Percentiles rank a stretch among this genome's conserved stretches.
Conservation (phyloP, 2,113 vertebrate species). For the Hylia prasina region DNA sequence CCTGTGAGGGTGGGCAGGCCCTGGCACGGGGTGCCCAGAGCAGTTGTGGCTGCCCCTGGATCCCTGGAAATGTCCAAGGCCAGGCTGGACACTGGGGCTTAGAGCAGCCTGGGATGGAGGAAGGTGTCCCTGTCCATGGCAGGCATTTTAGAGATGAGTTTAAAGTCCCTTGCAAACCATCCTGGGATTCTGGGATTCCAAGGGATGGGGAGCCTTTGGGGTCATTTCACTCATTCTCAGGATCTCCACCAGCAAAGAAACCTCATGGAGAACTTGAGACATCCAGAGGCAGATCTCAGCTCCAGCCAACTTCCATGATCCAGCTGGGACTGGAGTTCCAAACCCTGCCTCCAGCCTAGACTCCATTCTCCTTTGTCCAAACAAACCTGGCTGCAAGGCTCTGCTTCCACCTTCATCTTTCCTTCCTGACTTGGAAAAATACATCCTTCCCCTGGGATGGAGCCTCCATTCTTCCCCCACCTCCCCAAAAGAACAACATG, state of each 20-base stretch:
- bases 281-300: background rate
- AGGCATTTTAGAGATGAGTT: background rate
- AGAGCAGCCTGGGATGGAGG: background rate
- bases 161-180: background rate
- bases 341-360: background rate
- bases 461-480: background rate
- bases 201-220: background rate
- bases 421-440: slow-evolving; percentile 3
- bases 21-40: background rate
- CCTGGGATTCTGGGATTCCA: background rate
- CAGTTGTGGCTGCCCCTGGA: background rate
- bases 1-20: background rate
- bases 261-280: background rate
- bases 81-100: accelerated
- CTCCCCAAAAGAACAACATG: background rate
- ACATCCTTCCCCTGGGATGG: accelerated
- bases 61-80: background rate
- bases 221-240: background rate
- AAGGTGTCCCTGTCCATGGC: background rate
- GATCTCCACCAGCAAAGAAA: background rate
- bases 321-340: background rate
- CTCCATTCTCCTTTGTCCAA: background rate
- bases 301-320: background rate
- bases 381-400: background rate
- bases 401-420: background rate